phyloP scores from a whole-genome alignment of 2,888 invertebrate genomes.

The Apamea crenata region DNA sequence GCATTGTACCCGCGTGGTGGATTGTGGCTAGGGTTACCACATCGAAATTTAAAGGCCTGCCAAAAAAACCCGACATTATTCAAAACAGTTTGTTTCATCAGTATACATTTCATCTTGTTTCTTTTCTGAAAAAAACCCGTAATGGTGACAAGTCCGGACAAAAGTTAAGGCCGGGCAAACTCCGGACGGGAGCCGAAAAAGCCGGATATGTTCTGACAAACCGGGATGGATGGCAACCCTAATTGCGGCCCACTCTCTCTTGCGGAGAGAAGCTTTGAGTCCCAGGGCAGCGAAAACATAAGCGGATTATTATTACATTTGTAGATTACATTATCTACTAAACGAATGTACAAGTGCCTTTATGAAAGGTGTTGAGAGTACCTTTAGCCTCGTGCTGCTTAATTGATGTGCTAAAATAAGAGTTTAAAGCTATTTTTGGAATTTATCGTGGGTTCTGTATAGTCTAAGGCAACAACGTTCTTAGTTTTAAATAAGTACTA shows the following conservation, averaged over 20 bases:
- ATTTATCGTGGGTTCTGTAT: neutral
- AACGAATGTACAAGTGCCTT: neutral
- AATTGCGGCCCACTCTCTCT: neutral
- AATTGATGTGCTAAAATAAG: constrained; percentile 6
- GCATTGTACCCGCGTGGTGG: neutral
- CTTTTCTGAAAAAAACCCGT: no score
- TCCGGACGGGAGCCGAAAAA: no score
- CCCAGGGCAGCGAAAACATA: neutral
- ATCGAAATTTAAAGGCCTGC: no score
- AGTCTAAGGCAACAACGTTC: no score
- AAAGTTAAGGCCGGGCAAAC: no score
- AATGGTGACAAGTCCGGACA: no score
- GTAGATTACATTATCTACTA: neutral
- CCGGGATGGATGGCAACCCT: no score
- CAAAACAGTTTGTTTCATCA: no score
- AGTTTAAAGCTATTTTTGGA: constrained; percentile 3
- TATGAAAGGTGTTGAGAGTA: neutral
- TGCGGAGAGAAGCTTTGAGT: neutral
- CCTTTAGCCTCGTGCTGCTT: neutral
- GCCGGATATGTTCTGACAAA: no score
- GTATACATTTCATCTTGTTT: no score
- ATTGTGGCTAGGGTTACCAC: neutral
- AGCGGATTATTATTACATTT: neutral
- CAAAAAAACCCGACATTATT: no score
- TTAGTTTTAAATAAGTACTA: no score